phyloP scores from a whole-genome alignment of 2,888 invertebrate genomes.

The Sclerodermus sp. region DNA sequence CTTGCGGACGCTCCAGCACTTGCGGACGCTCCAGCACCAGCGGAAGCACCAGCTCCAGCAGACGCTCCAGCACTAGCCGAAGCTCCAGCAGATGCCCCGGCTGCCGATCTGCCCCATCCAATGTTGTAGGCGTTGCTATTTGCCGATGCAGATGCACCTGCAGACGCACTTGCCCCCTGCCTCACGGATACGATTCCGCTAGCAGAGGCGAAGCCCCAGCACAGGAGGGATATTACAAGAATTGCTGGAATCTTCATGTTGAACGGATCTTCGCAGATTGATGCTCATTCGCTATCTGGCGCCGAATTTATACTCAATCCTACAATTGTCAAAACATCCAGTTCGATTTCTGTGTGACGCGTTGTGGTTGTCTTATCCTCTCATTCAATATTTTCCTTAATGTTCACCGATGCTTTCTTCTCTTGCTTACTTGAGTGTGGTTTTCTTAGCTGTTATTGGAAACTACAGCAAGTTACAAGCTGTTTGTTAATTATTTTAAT shows the following conservation, averaged over 20 bases:
- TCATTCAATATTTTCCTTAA: too few species aligned
- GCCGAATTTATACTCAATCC: conserved; percentile 17
- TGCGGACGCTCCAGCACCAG: not conserved
- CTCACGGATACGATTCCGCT: not conserved
- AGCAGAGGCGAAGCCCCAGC: conserved; percentile 14
- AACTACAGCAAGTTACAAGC: too few species aligned
- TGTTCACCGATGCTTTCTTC: too few species aligned
- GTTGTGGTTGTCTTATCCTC: too few species aligned
- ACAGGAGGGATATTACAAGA: conserved; percentile 17
- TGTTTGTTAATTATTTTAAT: too few species aligned
- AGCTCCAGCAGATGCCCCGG: not conserved
- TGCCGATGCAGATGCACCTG: not conserved
- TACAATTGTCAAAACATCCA: conserved; percentile 21
- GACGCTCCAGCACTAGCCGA: not conserved
- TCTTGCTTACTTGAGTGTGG: too few species aligned
- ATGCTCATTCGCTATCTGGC: conserved; percentile 4
- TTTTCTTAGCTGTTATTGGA: too few species aligned
- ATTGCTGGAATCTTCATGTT: conserved; percentile 29
- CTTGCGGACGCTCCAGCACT: not conserved
- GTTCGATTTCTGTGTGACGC: too few species aligned
- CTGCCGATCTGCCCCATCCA: not conserved
- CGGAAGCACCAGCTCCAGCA: too few species aligned
- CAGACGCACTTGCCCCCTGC: conserved; percentile 1
- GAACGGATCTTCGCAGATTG: conserved; percentile 23
- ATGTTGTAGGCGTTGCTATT: not conserved